These are phyloP conservation scores for Typhlichthys eigenmanni DNA, from an alignment of 2,797 vertebrate species.

Conservation along the genomic window DNA sequence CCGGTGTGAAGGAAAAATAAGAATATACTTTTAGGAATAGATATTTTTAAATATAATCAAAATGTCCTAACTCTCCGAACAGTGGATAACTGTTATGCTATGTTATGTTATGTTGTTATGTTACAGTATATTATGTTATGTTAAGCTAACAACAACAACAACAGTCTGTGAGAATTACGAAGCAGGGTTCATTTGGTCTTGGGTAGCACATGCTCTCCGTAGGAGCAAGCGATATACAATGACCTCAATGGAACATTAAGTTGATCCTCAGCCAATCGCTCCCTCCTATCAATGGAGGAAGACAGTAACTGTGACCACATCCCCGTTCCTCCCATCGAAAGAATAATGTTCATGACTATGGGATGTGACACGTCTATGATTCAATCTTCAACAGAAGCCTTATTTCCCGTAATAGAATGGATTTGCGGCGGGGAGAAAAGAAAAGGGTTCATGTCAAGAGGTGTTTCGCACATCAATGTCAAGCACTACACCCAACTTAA, in stretches of 20 bases:
- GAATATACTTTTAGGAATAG: background rate
- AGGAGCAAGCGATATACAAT: constrained; percentile 10
- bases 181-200: constrained; percentile 7
- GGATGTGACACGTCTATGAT: constrained; percentile 44
- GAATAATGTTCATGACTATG: constrained; percentile 32
- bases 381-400: constrained; percentile 32
- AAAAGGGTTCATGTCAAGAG: constrained; percentile 26
- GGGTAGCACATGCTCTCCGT: constrained; percentile 14
- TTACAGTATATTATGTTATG: constrained; percentile 1
- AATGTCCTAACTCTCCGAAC: too few species aligned
- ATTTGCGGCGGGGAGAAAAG: constrained; percentile 24
- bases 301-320: constrained; percentile 1
- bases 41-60: background rate
- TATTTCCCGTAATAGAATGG: constrained; percentile 33
- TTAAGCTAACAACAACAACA: constrained; percentile 26
- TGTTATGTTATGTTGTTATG: background rate
- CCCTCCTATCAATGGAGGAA: constrained; percentile 33
- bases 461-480: constrained; percentile 27
- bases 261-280: constrained; percentile 37
- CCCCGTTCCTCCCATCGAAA: constrained; percentile 7
- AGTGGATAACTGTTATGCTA: constrained; percentile 12
- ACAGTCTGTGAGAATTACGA: constrained; percentile 23
- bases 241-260: constrained; percentile 52
- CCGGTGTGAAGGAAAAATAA: constrained; percentile 15
- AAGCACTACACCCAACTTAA: constrained; percentile 20